Evolutionary conservation across 2,113 vertebrate genomes (phyloP), one percentile per base, ranked within the genome.

Genomic region (Xiphophorus hellerii): DNA sequence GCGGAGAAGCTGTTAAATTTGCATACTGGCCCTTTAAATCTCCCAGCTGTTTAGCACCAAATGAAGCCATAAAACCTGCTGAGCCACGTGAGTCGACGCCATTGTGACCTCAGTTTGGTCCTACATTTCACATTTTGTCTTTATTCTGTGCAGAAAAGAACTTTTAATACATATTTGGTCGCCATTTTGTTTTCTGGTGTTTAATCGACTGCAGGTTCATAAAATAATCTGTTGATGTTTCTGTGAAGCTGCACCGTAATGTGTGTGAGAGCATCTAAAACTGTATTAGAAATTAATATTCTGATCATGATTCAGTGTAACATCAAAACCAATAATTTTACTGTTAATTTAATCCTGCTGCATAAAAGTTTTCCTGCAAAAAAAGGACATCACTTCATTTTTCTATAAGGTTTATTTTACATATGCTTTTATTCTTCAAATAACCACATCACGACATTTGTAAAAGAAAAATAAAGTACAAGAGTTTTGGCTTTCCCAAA

Each of bases 371-470:
- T 62, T 30, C 29, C n/a, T 37, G 4, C 0, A 51, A 8, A 48
- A 35, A 17, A 73, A 1, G 20, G 66, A 31, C 66, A 31, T 74
- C 20, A 0, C 33, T 69, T 81, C 42, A 73, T 7, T 91, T 93
- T 92, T 92, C 80, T 92, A 93, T 12, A 93, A 91, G 87, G 83
- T 86, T 94, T 92, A 93, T 94, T 94, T 89, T 92, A 93, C 92
- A 93, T 92, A 92, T 90, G 91, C 89, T 37, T 37, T 37, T n/a
- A n/a, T 65, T 62, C 28, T 78, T 62, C 89, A 84, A 74, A 89
- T 92, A 90, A 89, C 84, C 76, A 85, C 66, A 83, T 90, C 76
- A 90, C 88, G 81, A 92, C 88, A 87, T 89, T 87, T 84, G 76
- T 88, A 84, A 88, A 88, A 83, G 76, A 73, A 87, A 87, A 88